phyloP scores from a whole-genome alignment of 2,888 invertebrate species.

The Drosophila fulvimacula region DNA sequence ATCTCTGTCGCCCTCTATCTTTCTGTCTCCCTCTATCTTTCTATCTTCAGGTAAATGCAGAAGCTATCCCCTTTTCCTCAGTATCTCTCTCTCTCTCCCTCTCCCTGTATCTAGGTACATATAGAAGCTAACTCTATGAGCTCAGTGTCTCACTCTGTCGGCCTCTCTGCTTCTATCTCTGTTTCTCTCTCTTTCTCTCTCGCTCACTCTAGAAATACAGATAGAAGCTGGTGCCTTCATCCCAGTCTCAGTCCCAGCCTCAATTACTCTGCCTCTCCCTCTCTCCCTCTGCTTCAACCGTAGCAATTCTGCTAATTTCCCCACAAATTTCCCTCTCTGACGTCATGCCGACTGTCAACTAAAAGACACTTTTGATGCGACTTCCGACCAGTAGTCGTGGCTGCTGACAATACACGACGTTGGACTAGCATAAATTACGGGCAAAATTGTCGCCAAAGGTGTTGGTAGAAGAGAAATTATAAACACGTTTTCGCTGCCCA shows the following conservation, averaged over 20 bases:
- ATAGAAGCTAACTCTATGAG: no score
- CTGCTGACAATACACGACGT: conserved; percentile 19
- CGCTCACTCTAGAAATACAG: no score
- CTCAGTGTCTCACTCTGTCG: no score
- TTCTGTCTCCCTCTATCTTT: no score
- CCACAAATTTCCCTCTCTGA: conserved; percentile 52
- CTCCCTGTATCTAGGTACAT: no score
- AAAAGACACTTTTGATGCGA: conserved; percentile 11
- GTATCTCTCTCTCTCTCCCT: no score
- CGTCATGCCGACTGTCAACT: conserved; percentile 51
- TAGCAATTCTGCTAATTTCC: neutral
- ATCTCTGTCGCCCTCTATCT: no score
- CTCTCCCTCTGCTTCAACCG: neutral
- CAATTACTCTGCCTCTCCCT: neutral
- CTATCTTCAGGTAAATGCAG: no score
- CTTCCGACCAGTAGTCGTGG: conserved; percentile 29
- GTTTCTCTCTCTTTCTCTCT: no score
- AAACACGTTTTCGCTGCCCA: conserved; percentile 47
- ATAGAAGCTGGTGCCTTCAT: neutral
- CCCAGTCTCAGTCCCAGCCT: no score
- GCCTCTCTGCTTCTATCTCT: no score
- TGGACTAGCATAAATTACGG: conserved; percentile 5
- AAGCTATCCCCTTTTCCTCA: no score
- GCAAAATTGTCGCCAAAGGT: conserved; percentile 6
- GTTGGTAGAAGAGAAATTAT: conserved; percentile 49